Conservation (phyloP, 2,888 invertebrate genomes). For the Diploptera punctata region DNA sequence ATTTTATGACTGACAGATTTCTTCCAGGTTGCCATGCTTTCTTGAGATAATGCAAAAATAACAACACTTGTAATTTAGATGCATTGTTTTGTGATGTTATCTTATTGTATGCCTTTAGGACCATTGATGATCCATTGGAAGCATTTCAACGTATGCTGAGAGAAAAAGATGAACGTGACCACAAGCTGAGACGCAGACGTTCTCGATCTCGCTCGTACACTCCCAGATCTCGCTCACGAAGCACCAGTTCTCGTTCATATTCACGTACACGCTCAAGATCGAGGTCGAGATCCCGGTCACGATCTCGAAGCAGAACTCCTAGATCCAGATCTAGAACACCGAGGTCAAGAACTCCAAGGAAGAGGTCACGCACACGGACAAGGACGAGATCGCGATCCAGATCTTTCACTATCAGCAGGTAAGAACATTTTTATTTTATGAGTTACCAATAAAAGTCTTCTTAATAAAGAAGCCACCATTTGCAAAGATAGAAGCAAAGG, state of each 20-base stretch:
- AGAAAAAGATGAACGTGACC: conserved; percentile 79
- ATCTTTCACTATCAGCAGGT: conserved; percentile 60
- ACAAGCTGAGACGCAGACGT: conserved; percentile 41
- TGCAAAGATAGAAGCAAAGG: no score
- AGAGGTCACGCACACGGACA: conserved; percentile 32
- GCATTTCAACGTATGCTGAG: conserved; percentile 86
- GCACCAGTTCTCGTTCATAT: conserved; percentile 47
- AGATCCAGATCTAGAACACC: conserved; percentile 43
- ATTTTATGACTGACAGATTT: not conserved
- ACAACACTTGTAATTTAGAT: no score
- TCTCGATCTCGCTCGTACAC: conserved; percentile 43
- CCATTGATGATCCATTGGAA: conserved; percentile 84
- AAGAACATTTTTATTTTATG: not conserved
- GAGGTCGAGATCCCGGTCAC: conserved; percentile 53
- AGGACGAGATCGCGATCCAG: conserved; percentile 51
- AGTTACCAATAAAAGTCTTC: no score
- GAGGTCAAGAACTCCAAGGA: conserved; percentile 36
- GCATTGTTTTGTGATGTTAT: no score
- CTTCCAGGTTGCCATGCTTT: not conserved
- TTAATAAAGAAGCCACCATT: no score
- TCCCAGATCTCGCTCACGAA: conserved; percentile 46
- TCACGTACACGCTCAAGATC: conserved; percentile 53
- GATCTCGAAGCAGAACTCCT: conserved; percentile 44
- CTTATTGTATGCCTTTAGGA: conserved; percentile 58
- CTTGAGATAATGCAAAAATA: no score